Evolutionary conservation across 2,888 invertebrate genomes (phyloP).

Genomic region (Chloroclysta siterata): DNA sequence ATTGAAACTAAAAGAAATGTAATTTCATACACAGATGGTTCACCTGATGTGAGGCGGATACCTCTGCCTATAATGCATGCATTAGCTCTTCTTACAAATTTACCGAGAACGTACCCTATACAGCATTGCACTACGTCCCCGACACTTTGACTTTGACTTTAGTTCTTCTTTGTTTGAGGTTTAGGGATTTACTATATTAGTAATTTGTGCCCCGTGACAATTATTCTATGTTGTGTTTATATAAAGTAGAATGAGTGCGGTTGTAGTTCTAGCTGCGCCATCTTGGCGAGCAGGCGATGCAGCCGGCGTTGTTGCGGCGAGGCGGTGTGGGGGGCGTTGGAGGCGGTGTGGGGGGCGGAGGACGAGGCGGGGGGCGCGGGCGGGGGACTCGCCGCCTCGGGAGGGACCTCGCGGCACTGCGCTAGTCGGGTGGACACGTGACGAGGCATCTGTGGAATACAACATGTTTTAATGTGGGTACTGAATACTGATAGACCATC

Average conservation of each 20-base stretch:
- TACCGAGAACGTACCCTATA: too few species aligned
- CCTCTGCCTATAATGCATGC: too few species aligned
- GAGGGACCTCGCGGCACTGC: slow-evolving; percentile 92
- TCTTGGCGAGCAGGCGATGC: slow-evolving; percentile 97
- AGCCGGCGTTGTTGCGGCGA: slow-evolving; percentile 60
- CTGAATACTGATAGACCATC: too few species aligned
- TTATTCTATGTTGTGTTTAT: slow-evolving; percentile 45
- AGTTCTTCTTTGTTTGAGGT: too few species aligned
- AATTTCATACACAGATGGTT: too few species aligned
- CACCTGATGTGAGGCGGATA: too few species aligned
- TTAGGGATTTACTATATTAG: too few species aligned
- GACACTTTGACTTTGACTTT: too few species aligned
- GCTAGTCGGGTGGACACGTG: slow-evolving; percentile 95
- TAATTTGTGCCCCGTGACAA: too few species aligned
- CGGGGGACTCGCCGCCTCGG: slow-evolving; percentile 10
- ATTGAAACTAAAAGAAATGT: too few species aligned
- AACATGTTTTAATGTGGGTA: neutral
- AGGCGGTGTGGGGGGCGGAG: slow-evolving; percentile 64
- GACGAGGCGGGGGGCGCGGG: neutral
- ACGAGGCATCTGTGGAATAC: slow-evolving; percentile 89
- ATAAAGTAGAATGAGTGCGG: slow-evolving; percentile 77
- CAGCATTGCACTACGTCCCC: too few species aligned
- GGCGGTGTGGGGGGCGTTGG: slow-evolving; percentile 73
- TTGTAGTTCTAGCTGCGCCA: slow-evolving; percentile 95
- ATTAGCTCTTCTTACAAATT: too few species aligned